Base-by-base conservation (phyloP, 2,888 invertebrate genomes). In the Habroteleia sp. region DNA sequence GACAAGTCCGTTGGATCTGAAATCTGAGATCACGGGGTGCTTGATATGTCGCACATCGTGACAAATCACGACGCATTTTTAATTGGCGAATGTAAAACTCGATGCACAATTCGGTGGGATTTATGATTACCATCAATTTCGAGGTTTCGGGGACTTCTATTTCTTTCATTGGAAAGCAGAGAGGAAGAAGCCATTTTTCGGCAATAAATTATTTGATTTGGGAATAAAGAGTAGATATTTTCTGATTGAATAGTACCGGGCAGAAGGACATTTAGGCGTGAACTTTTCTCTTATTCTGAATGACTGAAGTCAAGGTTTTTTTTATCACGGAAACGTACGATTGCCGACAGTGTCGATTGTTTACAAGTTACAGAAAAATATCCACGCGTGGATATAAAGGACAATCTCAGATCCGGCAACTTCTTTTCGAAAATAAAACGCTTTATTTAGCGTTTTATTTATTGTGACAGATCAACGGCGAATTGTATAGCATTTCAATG, bases 131-230 rank as follows among this genome's bases (percentile, higher is more conserved):
- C 41, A 44, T 54, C 44, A 68, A 58, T 66, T 46, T 33, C 20
- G n/a, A 11, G 41, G 13, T 50, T 50, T 11, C 10, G 66, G 35
- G 33, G 20, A 20, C 20, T 20, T 14, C 31, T 25, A 23, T 10
- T 46, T 41, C 58, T 50, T 68, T 58, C 58, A 58, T 50, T 68
- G 58, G 35, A 11, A 41, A 33, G 33, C 31, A 27, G 33, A 50
- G 50, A 68, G 50, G 58, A 58, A 68, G 42, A 20, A 23, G 37
- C 69, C 52, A 60, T 60, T 69, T 56, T 41, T 60, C 69, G 60
- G 60, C 44, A 60, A 69, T 69, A 69, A 69, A 69, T 69, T 60
- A 69, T 60, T 69, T 44, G 56, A 60, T 69, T 69, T 23, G 60
- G 33, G 56, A 52, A 69, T 69, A 69, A 69, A 68, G 20, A 44